Conservation (phyloP, 2,888 invertebrate genomes). For the Cephus pygmeus region DNA sequence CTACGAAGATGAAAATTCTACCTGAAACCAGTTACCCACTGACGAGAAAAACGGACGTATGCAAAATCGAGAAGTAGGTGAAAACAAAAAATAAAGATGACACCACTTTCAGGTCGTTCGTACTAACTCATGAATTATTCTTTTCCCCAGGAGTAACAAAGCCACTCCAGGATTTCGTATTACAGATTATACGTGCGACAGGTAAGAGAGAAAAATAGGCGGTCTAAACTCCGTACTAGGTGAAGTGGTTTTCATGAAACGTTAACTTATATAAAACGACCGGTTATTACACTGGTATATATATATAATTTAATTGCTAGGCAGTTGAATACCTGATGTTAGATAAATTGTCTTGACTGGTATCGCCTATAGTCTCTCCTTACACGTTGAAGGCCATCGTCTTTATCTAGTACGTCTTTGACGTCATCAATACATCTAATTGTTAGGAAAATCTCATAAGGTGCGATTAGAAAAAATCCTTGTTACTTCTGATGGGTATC, state of each 20-base stretch:
- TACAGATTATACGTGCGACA: constrained; percentile 71
- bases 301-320: background rate
- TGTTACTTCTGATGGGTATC: background rate
- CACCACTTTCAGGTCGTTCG: background rate
- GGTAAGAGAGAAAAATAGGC: constrained; percentile 67
- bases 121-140: constrained; percentile 12
- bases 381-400: background rate
- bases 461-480: background rate
- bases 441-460: background rate
- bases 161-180: constrained; percentile 39
- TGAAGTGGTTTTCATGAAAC: background rate
- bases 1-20: constrained; percentile 70
- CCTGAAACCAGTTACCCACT: constrained; percentile 75
- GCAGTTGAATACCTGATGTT: background rate
- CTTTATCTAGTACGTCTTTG: background rate
- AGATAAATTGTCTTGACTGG: background rate
- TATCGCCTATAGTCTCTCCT: background rate
- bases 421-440: background rate
- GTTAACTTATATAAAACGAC: background rate
- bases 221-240: background rate
- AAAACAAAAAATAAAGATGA: background rate
- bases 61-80: constrained; percentile 63
- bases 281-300: background rate
- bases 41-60: constrained; percentile 67
- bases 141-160: constrained; percentile 48